These are phyloP conservation scores for Chloropsis hardwickii DNA, from an alignment of 2,113 vertebrate species.

Conservation along the genomic window DNA sequence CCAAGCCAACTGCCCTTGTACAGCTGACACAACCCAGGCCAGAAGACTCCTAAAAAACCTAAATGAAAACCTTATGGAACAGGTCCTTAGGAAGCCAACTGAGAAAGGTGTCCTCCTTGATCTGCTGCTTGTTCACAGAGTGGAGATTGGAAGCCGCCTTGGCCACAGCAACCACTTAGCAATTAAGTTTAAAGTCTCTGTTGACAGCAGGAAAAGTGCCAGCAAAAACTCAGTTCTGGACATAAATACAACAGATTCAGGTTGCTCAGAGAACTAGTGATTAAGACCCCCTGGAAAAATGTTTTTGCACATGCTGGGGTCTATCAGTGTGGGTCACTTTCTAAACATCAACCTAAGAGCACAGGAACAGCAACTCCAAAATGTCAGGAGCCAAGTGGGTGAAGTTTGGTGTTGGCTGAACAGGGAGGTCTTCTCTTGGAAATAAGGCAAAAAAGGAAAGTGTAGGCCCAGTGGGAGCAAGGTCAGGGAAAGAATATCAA, in stretches of 20 bases:
- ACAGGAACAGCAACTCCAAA: not conserved
- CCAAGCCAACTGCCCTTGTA: accelerated
- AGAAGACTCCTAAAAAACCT: not conserved
- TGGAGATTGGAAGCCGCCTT: accelerated
- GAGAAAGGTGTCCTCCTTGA: not conserved
- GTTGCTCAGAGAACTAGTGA: not conserved
- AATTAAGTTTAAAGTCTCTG: not conserved
- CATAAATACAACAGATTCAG: not conserved
- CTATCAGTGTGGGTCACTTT: not conserved
- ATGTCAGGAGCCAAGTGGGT: not conserved
- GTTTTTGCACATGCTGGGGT: not conserved
- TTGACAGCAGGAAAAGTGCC: not conserved
- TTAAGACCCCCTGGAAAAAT: not conserved
- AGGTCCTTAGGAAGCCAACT: not conserved
- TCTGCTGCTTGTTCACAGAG: not conserved
- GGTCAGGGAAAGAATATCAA: accelerated
- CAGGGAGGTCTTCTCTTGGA: not conserved
- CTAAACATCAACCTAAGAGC: not conserved
- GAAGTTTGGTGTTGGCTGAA: not conserved
- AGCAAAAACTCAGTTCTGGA: not conserved
- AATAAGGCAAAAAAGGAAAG: not conserved
- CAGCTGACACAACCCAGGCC: accelerated
- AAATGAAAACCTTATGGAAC: not conserved
- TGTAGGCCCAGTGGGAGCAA: not conserved
- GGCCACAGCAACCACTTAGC: too few relatives aligned